Evolutionary conservation across 2,113 vertebrate genomes (phyloP), one percentile per base, ranked within the genome.

Genomic region (Sturnus vulgaris): DNA sequence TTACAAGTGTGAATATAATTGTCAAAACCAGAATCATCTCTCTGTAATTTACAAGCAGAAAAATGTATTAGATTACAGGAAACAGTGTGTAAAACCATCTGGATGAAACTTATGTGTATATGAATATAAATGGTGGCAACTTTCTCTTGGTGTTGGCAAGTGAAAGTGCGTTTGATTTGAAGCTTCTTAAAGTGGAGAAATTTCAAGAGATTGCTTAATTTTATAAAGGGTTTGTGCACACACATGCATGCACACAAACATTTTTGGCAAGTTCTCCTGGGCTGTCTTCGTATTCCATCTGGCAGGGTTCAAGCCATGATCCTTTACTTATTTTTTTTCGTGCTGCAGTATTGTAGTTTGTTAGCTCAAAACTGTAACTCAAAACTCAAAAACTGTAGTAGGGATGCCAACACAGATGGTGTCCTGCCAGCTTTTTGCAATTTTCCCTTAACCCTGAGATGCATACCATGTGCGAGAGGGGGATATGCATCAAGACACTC

Each of bases 241-340:
- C 50, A 44, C 56, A 39, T 15, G 27, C 82, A 13, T 4, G 30
- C 56, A 20, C 44, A 25, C 64, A 23, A 52, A 70, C 56, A 42
- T 7, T 70, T 70, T 87, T 95, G 94, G 93, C 84, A 82, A 59
- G 63, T 50, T 92, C 66, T 73, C 52, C 82, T 80, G 81, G 85
- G 73, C 83, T 72, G 61, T 84, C 93, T 95, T 64, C 47, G 27
- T 66, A 28, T 90, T 85, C 92, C 87, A 90, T 95, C 93, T 95
- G 87, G 47, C 71, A 81, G 47, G 37, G 79, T 92, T 92, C 90
- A 91, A 86, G 47, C 52, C 82, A 64, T 2, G 30, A 55, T 65
- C 53, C 14, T 61, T 76, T 46, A 19, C 4, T n/a, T 37, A n/a
- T 37, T 22, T 28, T 39, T 22, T 52, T 24, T 42, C 4, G 0